Conservation (phyloP, 2,888 invertebrate species). For the Norana najaformis region DNA sequence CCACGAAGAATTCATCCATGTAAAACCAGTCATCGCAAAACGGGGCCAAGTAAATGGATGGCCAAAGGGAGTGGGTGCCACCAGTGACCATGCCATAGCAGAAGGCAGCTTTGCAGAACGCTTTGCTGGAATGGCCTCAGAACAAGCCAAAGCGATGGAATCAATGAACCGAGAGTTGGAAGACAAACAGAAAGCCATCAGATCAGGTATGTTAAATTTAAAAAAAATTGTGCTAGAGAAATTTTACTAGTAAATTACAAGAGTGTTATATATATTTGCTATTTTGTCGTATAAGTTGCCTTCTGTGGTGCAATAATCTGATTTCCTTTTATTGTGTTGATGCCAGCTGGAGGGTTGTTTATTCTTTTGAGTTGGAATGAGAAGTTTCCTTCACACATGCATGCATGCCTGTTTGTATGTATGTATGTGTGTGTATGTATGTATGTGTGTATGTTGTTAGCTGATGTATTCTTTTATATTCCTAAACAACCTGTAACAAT, state of each 20-base stretch:
- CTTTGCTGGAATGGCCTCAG: conserved; percentile 17
- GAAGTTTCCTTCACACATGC: too few relatives aligned
- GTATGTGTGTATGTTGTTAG: too few relatives aligned
- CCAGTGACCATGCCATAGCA: neutral
- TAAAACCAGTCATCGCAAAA: neutral
- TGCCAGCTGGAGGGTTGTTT: too few relatives aligned
- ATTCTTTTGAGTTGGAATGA: too few relatives aligned
- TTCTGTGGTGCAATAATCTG: too few relatives aligned
- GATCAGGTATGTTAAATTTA: conserved; percentile 34
- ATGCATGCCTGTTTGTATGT: too few relatives aligned
- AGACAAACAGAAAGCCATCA: conserved; percentile 52
- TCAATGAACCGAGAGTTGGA: conserved; percentile 53
- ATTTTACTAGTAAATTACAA: neutral
- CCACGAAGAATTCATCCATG: neutral
- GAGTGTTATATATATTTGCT: neutral
- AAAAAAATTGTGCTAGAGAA: neutral
- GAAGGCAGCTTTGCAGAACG: neutral
- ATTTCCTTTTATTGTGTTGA: too few relatives aligned
- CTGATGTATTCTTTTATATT: too few relatives aligned
- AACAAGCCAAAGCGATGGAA: conserved; percentile 44
- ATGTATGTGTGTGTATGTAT: too few relatives aligned
- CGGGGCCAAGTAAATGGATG: neutral
- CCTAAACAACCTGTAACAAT: too few relatives aligned
- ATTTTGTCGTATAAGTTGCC: too few relatives aligned
- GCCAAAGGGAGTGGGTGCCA: neutral